Base-by-base conservation (phyloP, 2,113 vertebrate genomes). In the Heliornis fulica region DNA sequence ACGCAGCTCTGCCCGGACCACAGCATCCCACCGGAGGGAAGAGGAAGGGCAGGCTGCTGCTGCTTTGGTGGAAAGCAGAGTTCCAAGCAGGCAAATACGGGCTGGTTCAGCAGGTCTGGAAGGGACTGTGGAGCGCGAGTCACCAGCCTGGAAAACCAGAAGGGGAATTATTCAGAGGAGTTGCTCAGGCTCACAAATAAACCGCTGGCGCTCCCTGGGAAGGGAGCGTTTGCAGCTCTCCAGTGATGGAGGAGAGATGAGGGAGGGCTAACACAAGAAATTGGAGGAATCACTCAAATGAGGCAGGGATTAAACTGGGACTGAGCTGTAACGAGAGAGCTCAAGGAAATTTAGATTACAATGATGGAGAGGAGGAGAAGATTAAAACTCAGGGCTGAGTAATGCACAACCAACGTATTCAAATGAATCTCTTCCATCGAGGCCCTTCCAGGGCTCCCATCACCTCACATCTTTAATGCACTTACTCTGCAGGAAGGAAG, bases 331-430 rank as follows among this genome's bases (percentile, higher is more conserved):
- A 60, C 28, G 72, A 81, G 94, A 80, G 29, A 68, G 83, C 60
- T 78, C 80, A 86, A 92, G 65, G 88, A 96, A 95, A 93, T 93
- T 87, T 72, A 89, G 89, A 56, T 96, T 91, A 59, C 54, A 70
- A 2, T 87, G 94, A 93, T 63, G 89, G 93, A 95, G 87, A 85
- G 74, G 31, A 87, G 66, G 48, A 90, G 88, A 95, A 96, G 90
- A 97, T 96, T 96, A 95, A 96, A 96, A 92, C 83, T 93, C 76
- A 75, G 40, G 90, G 68, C 51, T 91, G 72, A 91, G 74, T 89
- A 93, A 95, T 89, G 87, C 77, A 83, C 87, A 92, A 75, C 64
- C 86, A 93, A 92, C 83, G 54, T 65, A 94, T 92, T 83, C 90
- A 91, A 63, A 96, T 94, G 54, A 88, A 71, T 68, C 64, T 56